These are phyloP conservation scores for Limonius californicus DNA, from an alignment of 1,140 invertebrate genomes.

Conservation along the genomic window DNA sequence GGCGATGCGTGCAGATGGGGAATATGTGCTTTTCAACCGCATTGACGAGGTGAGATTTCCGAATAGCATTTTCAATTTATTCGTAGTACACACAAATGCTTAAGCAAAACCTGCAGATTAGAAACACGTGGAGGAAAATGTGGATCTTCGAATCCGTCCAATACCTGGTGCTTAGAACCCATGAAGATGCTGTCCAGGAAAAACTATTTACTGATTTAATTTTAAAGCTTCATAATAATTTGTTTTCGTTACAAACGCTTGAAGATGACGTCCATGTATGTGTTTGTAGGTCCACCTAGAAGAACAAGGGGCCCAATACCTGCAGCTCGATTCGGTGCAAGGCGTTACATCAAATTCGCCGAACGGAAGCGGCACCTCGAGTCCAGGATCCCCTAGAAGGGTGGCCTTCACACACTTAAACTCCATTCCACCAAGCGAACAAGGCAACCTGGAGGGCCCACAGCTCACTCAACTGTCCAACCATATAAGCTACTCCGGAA, in stretches of 20 bases:
- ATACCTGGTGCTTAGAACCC: too few relatives aligned
- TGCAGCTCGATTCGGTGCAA: conserved; percentile 33
- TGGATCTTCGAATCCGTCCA: too few relatives aligned
- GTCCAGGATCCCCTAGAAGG: conserved; percentile 36
- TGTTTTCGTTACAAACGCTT: too few relatives aligned
- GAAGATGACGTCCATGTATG: too few relatives aligned
- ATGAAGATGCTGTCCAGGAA: too few relatives aligned
- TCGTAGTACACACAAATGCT: too few relatives aligned
- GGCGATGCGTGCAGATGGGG: conserved; percentile 35
- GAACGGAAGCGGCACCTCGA: conserved; percentile 35
- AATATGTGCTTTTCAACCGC: conserved; percentile 28
- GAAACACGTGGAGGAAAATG: too few relatives aligned
- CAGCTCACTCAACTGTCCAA: conserved; percentile 43
- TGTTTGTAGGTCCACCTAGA: conserved; percentile 37
- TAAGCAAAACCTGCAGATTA: too few relatives aligned
- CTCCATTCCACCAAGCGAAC: conserved; percentile 20
- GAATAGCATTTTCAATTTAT: too few relatives aligned
- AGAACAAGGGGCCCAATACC: conserved; percentile 30
- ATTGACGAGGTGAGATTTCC: conserved; percentile 40
- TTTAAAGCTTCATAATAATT: too few relatives aligned
- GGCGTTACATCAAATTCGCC: conserved; percentile 36
- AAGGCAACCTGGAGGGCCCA: conserved; percentile 23
- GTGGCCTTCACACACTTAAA: conserved; percentile 25
- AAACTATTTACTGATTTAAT: too few relatives aligned
- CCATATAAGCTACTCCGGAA: conserved; percentile 44